Evolutionary conservation across 1,140 invertebrate species (phyloP), one percentile per base, ranked within the genome.

Genomic region (Lysiphlebus fabarum): DNA sequence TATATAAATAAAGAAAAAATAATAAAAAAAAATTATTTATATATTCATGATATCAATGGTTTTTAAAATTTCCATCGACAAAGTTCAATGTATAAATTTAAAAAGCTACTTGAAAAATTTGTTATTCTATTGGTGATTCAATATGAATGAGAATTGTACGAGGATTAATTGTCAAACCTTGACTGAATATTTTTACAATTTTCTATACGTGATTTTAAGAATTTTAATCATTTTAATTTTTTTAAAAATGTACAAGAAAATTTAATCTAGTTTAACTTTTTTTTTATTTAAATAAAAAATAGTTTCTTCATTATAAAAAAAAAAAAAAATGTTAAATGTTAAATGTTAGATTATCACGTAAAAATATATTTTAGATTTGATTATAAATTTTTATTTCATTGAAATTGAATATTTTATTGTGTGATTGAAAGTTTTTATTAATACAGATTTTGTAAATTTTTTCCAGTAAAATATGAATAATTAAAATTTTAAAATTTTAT

Each of bases 61-160:
- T 14, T 10, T 14, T n/a, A n/a, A n/a, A 44, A 10, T 9, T 50
- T 45, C 38, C 34, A 8, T 33, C 34, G 44, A 49, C 36, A 2
- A 36, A 45, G 38, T 49, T 47, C 44, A 51, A 62, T 51, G 44
- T 50, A 43, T 45, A 59, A 58, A 61, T 44, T 43, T 43, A 38
- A 36, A 41, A 7, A 49, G 57, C 37, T 7, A 38, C 58, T 44
- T 42, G 54, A 59, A 42, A 45, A 55, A 58, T 58, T 58, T 26
- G 43, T 59, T 55, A 59, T 58, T 58, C 53, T 10, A 33, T 53
- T 6, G 58, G 43, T 55, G 53, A 53, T 58, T 62, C 56, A 62
- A 62, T 62, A 62, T 59, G 61, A 56, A 62, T 62, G 61, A 58
- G 55, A 48, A 34, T 58, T 34, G 38, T 43, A 11, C 38, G 50